Base-by-base conservation (phyloP, 2,113 vertebrate genomes). In the Polyodon spathula region DNA sequence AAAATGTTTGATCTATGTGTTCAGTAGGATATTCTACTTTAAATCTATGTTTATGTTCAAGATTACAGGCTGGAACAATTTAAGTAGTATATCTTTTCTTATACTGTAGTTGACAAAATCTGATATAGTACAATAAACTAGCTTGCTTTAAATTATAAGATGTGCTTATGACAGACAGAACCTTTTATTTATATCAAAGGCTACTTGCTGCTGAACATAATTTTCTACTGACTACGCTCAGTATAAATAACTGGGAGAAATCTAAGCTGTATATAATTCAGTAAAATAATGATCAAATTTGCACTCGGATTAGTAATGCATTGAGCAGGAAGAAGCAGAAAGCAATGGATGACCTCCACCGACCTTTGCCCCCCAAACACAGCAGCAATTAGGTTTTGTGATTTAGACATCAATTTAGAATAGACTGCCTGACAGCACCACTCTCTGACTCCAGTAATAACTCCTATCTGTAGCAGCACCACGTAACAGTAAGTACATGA, bases 301-400 rank as follows among this genome's bases (percentile, higher is more conserved):
- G 58, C 16, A 55, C 62, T 67, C 16, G 37, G 11, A 59, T 61
- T 48, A 54, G 58, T 50, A 37, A 41, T 50, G n/a, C 40, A 59
- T 46, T 53, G 27, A 39, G 27, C 58, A 60, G 58, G 15, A 55
- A 46, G 37, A 44, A 40, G 41, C 61, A 56, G 9, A 62, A 55
- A 62, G 40, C 40, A 54, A 60, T 65, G 54, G 58, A 58, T 10
- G 8, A 27, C n/a, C 8, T n/a, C 37, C 46, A n/a, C 39, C 44
- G 7, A 42, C 40, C 54, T 10, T n/a, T n/a, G n/a, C 55, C 56
- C 40, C 59, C 39, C 40, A 64, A 64, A 52, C 54, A 39, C 51
- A 68, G 46, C 59, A 56, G 40, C 60, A 67, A 38, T 68, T 56
- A 59, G 6, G 63, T 70, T 69, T 74, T 14, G 48, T 56, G 54